Evolutionary conservation across 2,888 invertebrate species (phyloP).

Genomic region (Brenthis ino): DNA sequence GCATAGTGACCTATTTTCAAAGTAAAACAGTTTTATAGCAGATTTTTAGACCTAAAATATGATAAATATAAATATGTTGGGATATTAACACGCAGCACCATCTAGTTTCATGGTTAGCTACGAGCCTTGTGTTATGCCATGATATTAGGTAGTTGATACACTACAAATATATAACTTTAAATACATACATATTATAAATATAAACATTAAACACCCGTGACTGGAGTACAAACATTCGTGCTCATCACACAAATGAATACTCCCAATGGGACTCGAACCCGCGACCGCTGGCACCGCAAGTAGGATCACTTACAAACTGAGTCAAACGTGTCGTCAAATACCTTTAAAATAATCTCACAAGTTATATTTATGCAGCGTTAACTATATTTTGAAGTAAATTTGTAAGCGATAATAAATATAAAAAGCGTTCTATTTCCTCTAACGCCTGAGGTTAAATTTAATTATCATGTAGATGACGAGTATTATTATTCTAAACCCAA

Average conservation of each 20-base stretch:
- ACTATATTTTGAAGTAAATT: conserved; percentile 71
- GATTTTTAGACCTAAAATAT: conserved; percentile 14
- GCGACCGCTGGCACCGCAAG: no score
- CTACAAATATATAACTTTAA: no score
- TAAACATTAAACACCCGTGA: no score
- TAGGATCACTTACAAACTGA: no score
- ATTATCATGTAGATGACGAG: conserved; percentile 76
- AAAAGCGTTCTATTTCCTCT: conserved; percentile 54
- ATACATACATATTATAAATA: no score
- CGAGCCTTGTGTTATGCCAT: no score
- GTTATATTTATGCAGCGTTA: conserved; percentile 52
- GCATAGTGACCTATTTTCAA: conserved; percentile 21
- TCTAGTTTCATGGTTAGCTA: no score
- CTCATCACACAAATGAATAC: no score
- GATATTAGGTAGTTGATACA: no score
- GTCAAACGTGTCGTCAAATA: background rate
- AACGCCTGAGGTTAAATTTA: conserved; percentile 76
- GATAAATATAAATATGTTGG: background rate
- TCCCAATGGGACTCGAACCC: no score
- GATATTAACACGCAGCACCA: no score
- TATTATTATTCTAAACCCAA: conserved; percentile 46
- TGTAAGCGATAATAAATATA: conserved; percentile 65
- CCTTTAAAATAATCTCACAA: conserved; percentile 6
- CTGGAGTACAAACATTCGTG: no score
- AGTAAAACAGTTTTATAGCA: conserved; percentile 14